These are phyloP conservation scores for Geotria australis DNA, from an alignment of 2,797 vertebrate species.

Conservation along the genomic window DNA sequence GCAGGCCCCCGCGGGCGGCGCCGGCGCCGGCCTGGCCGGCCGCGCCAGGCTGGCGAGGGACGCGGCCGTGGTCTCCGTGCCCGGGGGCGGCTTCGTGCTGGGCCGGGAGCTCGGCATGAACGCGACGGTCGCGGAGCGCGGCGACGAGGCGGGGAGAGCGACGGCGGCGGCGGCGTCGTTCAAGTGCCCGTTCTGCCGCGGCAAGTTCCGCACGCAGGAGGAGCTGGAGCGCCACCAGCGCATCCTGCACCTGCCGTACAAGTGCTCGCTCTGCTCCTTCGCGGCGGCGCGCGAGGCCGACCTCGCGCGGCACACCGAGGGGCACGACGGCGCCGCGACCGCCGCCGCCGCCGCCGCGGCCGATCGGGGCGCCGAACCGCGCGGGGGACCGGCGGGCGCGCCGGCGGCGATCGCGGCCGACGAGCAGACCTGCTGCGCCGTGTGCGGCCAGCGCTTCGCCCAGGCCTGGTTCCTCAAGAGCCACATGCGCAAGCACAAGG, in stretches of 20 bases:
- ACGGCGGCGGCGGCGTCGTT: conserved; percentile 9
- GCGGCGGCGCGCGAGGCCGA: conserved; percentile 87
- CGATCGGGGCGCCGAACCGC: conserved; percentile 23
- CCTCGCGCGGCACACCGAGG: conserved; percentile 83
- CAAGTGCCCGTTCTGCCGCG: conserved; percentile 92
- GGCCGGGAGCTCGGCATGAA: no score
- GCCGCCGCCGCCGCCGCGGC: conserved; percentile 40
- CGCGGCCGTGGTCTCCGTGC: no score
- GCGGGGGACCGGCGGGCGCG: conserved; percentile 24
- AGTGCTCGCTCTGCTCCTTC: conserved; percentile 87
- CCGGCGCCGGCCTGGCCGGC: no score
- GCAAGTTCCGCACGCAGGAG: conserved; percentile 92
- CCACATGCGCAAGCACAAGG: conserved; percentile 98
- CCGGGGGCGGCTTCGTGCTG: no score
- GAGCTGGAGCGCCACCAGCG: conserved; percentile 84
- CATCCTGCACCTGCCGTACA: conserved; percentile 96
- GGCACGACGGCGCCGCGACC: conserved; percentile 85
- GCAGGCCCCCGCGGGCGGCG: no score
- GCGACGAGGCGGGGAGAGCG: no score
- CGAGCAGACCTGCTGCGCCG: conserved; percentile 33
- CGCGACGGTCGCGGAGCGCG: no score
- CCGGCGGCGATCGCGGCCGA: conserved; percentile 35
- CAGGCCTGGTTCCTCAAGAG: conserved; percentile 98
- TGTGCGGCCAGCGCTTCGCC: conserved; percentile 83
- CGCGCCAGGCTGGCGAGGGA: no score